Evolutionary conservation across 2,888 invertebrate genomes (phyloP).

Genomic region (Acronicta aceris): DNA sequence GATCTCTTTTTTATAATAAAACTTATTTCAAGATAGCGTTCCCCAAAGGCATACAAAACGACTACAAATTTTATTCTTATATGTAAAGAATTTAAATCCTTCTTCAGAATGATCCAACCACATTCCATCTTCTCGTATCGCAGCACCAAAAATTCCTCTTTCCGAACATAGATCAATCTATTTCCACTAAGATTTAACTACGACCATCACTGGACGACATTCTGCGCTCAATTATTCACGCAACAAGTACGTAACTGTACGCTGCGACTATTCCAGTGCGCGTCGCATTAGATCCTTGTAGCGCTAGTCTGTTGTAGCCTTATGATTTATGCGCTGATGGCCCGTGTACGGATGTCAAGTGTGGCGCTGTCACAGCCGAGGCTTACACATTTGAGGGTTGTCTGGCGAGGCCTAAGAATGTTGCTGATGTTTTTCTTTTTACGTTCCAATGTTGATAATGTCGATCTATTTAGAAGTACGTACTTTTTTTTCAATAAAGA

Average conservation of each 20-base stretch:
- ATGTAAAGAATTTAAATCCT: too few relatives aligned
- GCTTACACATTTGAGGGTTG: slow-evolving; percentile 46
- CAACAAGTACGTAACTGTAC: slow-evolving; percentile 32
- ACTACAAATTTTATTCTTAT: too few relatives aligned
- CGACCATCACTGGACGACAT: slow-evolving; percentile 29
- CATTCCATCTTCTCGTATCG: not conserved
- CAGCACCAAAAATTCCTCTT: slow-evolving; percentile 1
- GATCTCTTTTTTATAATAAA: too few relatives aligned
- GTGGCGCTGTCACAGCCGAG: slow-evolving; percentile 45
- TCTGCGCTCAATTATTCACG: slow-evolving; percentile 54
- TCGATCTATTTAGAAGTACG: not conserved
- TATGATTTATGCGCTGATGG: slow-evolving; percentile 58
- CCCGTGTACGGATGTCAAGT: slow-evolving; percentile 42
- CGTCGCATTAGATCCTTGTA: slow-evolving; percentile 53
- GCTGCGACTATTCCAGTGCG: slow-evolving; percentile 39
- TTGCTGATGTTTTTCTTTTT: slow-evolving; percentile 37
- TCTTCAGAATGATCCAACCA: too few relatives aligned
- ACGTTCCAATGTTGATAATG: slow-evolving; percentile 6
- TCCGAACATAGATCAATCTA: slow-evolving; percentile 22
- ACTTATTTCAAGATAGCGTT: too few relatives aligned
- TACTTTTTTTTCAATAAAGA: slow-evolving; percentile 7
- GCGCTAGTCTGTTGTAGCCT: slow-evolving; percentile 34
- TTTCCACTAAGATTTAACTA: slow-evolving; percentile 23
- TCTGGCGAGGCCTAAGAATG: slow-evolving; percentile 26
- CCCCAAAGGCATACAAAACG: too few relatives aligned